phyloP scores from a whole-genome alignment of 2,797 vertebrate genomes.

The Characodon lateralis region DNA sequence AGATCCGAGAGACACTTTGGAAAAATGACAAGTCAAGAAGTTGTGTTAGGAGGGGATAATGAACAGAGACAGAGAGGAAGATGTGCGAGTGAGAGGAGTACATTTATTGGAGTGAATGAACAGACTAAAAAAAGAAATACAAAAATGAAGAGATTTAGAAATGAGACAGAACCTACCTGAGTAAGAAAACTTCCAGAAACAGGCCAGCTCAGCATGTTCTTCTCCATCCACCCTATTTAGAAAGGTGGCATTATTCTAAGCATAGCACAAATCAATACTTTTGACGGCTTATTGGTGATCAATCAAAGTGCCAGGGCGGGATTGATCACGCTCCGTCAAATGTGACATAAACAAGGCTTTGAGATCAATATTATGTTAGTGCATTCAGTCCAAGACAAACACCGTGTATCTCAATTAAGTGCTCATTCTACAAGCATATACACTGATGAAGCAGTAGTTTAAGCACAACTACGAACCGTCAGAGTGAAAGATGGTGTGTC shows the following conservation, averaged over 20 bases:
- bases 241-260: constrained; percentile 77
- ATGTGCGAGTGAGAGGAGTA: neutral
- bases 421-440: constrained; percentile 39
- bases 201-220: constrained; percentile 54
- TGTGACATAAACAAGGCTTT: constrained; percentile 81
- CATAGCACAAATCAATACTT: constrained; percentile 70
- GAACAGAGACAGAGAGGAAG: constrained; percentile 49
- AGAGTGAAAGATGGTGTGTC: constrained; percentile 46
- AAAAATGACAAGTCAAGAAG: constrained; percentile 75
- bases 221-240: constrained; percentile 60
- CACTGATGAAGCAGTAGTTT: constrained; percentile 71
- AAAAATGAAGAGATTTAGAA: constrained; percentile 24
- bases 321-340: constrained; percentile 83
- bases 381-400: constrained; percentile 70
- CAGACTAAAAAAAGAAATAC: constrained; percentile 20
- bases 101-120: constrained; percentile 32
- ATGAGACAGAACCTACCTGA: constrained; percentile 12
- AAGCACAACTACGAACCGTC: constrained; percentile 32
- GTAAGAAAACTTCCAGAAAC: constrained; percentile 30
- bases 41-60: constrained; percentile 63
- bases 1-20: constrained; percentile 66
- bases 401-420: constrained; percentile 80
- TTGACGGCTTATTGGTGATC: constrained; percentile 80
- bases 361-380: constrained; percentile 66
- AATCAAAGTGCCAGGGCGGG: constrained; percentile 78